Percentiles rank a stretch among this genome's conserved stretches.
These are phyloP conservation scores for Aphidius colemani DNA, from an alignment of 2,888 invertebrate species.

Conservation along the genomic window DNA sequence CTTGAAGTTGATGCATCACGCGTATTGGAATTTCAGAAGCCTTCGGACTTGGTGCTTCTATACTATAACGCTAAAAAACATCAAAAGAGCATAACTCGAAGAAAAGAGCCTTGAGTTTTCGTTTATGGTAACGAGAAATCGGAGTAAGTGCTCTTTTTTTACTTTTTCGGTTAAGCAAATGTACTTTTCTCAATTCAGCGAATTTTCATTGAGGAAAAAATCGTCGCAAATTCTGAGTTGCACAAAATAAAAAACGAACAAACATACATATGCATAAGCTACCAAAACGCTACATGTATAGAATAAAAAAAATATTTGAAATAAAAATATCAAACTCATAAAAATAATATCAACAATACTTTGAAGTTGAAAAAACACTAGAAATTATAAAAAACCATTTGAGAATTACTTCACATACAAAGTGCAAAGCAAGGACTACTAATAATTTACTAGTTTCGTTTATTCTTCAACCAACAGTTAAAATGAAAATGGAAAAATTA, in stretches of 20 bases:
- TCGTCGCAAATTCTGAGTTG: background rate
- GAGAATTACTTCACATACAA: slow-evolving; percentile 29
- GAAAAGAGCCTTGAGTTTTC: slow-evolving; percentile 24
- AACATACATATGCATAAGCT: too few species aligned
- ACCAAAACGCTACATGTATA: too few species aligned
- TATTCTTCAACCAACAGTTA: slow-evolving; percentile 27
- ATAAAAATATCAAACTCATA: too few species aligned
- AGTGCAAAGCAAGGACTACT: slow-evolving; percentile 42
- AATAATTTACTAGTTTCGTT: slow-evolving; percentile 29
- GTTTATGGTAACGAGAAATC: slow-evolving; percentile 40
- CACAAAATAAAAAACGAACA: background rate
- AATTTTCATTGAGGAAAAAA: too few species aligned
- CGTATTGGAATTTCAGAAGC: slow-evolving; percentile 32
- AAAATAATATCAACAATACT: too few species aligned
- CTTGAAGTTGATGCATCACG: slow-evolving; percentile 34
- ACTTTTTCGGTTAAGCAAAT: slow-evolving; percentile 9
- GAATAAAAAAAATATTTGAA: too few species aligned
- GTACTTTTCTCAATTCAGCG: too few species aligned
- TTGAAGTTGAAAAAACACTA: too few species aligned
- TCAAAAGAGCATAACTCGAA: slow-evolving; percentile 37
- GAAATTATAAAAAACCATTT: too few species aligned
- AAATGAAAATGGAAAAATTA: slow-evolving; percentile 35
- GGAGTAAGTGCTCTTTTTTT: slow-evolving; percentile 34
- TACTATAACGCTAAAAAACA: slow-evolving; percentile 30
- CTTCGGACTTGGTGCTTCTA: slow-evolving; percentile 21